Percentiles rank a stretch among this genome's conserved stretches.
phyloP scores from a whole-genome alignment of 2,888 invertebrate species.

The Brenthis ino region DNA sequence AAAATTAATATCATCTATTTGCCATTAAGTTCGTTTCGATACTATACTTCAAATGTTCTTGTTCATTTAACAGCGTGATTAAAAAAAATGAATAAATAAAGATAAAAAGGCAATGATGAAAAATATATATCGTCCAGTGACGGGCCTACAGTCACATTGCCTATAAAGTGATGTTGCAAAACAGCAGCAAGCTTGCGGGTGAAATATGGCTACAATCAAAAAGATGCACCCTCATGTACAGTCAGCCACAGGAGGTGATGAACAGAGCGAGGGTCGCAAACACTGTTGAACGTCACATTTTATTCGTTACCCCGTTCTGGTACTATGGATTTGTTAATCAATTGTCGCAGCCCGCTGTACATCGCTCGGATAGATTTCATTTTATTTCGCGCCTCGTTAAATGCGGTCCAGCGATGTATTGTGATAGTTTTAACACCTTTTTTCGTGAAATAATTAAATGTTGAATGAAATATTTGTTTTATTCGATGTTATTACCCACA shows the following conservation, averaged over 20 bases:
- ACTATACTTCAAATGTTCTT: no score
- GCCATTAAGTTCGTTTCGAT: no score
- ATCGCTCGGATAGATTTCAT: constrained; percentile 57
- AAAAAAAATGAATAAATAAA: background rate
- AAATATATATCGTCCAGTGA: constrained; percentile 6
- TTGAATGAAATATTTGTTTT: background rate
- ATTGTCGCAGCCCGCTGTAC: constrained; percentile 25
- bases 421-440: constrained; percentile 42
- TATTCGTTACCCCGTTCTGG: constrained; percentile 3
- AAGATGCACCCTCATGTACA: constrained; percentile 42
- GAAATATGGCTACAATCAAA: constrained; percentile 64
- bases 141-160: constrained; percentile 13
- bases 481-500: background rate
- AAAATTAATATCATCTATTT: no score
- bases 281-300: constrained; percentile 23
- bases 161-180: constrained; percentile 21
- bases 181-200: constrained; percentile 34
- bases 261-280: background rate
- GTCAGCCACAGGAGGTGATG: constrained; percentile 31
- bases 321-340: constrained; percentile 22
- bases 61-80: background rate
- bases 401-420: constrained; percentile 44
- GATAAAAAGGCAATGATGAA: background rate
- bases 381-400: constrained; percentile 58
- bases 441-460: constrained; percentile 18